phyloP scores from a whole-genome alignment of 1,140 invertebrate species.

The Schlechtendalia chinensis region DNA sequence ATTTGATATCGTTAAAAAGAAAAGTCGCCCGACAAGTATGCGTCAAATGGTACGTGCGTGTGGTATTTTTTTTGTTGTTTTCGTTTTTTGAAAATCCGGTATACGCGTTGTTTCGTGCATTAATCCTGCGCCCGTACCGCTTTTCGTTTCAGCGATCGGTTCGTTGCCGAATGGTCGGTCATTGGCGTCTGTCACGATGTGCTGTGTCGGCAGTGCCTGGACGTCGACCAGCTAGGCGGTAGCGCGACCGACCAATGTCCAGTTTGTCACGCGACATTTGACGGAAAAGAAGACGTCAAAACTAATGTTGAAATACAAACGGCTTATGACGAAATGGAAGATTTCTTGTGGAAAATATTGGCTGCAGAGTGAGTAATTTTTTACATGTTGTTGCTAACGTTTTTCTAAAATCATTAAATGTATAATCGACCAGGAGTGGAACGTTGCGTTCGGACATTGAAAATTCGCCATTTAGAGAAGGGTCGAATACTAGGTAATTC shows the following conservation, averaged over 20 bases:
- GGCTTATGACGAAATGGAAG: not conserved
- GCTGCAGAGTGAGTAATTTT: not conserved
- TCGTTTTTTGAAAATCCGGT: not conserved
- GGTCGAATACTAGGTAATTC: no score
- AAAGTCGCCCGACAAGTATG: not conserved
- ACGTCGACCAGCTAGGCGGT: not conserved
- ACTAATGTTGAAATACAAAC: not conserved
- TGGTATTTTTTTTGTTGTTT: not conserved
- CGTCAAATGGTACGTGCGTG: not conserved
- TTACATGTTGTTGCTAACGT: no score
- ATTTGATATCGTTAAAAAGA: not conserved
- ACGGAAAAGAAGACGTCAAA: not conserved
- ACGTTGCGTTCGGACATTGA: not conserved
- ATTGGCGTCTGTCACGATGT: not conserved
- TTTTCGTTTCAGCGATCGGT: not conserved
- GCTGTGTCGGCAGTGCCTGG: not conserved
- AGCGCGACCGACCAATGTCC: not conserved
- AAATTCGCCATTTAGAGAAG: no score
- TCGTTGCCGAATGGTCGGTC: not conserved
- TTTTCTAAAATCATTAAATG: not conserved
- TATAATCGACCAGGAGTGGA: not conserved
- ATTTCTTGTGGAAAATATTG: not conserved
- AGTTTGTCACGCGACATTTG: not conserved
- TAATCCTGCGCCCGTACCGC: no score
- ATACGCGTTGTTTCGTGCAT: not conserved